Evolutionary conservation across 2,113 vertebrate genomes (phyloP).

Genomic region (Solea senegalensis): DNA sequence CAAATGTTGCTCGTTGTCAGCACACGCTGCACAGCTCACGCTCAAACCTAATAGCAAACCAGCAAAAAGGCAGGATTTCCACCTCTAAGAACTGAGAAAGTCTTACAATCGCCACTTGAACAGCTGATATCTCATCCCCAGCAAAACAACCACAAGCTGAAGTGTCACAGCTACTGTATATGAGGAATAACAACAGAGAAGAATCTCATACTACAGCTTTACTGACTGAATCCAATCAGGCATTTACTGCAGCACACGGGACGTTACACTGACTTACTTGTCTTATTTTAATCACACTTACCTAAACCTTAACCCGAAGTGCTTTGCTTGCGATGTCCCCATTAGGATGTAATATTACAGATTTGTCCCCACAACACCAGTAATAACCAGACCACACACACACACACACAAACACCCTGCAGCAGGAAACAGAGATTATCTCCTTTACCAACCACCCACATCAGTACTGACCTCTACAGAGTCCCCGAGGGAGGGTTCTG

Average conservation of each 20-base stretch:
- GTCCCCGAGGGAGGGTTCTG: slow-evolving; percentile 37
- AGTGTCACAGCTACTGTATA: slow-evolving; percentile 19
- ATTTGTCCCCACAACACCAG: not conserved
- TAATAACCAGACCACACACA: slow-evolving; percentile 6
- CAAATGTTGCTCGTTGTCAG: no score
- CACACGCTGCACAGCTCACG: no score
- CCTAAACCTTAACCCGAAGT: not conserved
- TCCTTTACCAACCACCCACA: slow-evolving; percentile 54
- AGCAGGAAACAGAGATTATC: slow-evolving; percentile 53
- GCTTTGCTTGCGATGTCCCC: not conserved
- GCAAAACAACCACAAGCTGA: slow-evolving; percentile 21
- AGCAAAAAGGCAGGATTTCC: no score
- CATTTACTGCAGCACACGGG: no score
- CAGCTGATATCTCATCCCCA: slow-evolving; percentile 11
- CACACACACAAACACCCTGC: slow-evolving; percentile 28
- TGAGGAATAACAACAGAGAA: slow-evolving; percentile 9
- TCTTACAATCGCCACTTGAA: not conserved
- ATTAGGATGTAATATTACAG: not conserved
- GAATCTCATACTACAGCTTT: not conserved
- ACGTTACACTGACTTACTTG: no score
- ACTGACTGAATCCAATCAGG: no score
- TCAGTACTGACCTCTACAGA: slow-evolving; percentile 56
- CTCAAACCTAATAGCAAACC: no score
- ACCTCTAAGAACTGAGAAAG: no score
- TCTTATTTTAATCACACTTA: not conserved